These are phyloP conservation scores for Smittia sp. DNA, from an alignment of 2,888 invertebrate species.

Conservation along the genomic window DNA sequence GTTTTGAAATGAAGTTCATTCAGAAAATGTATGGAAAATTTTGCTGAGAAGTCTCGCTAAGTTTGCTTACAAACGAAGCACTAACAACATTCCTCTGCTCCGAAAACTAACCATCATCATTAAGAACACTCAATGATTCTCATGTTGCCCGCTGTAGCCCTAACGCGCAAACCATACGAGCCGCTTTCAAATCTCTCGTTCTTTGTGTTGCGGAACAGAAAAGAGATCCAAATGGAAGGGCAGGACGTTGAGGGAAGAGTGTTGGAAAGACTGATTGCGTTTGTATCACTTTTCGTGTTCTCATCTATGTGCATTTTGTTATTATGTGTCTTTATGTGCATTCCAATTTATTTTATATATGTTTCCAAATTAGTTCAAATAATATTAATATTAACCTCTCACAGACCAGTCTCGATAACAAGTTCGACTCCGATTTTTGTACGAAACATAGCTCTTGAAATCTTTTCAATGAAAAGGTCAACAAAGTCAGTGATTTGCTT, in stretches of 20 bases:
- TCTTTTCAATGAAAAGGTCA: constrained; percentile 14
- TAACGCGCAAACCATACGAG: too few species aligned
- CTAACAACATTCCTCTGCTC: too few species aligned
- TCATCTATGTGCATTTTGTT: constrained; percentile 14
- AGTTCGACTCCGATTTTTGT: too few species aligned
- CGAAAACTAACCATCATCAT: too few species aligned
- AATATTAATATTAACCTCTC: constrained; percentile 10
- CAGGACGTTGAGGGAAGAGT: background rate
- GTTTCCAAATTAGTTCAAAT: constrained; percentile 11
- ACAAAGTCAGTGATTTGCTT: constrained; percentile 37
- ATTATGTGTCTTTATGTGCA: constrained; percentile 21
- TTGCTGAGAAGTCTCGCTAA: too few species aligned
- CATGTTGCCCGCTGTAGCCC: too few species aligned
- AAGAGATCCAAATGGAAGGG: background rate
- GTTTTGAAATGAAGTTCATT: too few species aligned
- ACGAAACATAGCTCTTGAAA: too few species aligned
- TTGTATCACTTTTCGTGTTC: background rate
- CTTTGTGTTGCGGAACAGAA: background rate
- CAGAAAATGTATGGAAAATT: too few species aligned
- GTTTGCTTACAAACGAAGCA: too few species aligned
- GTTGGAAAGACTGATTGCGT: background rate
- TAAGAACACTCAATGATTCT: too few species aligned
- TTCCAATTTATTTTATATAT: constrained; percentile 1
- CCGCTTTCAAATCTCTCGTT: background rate
- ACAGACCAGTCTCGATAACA: too few species aligned